Evolutionary conservation across 30 jellyfish, hydroid and myxozoan genomes (phyloP).

Genomic region (Rhopilema esculentum): DNA sequence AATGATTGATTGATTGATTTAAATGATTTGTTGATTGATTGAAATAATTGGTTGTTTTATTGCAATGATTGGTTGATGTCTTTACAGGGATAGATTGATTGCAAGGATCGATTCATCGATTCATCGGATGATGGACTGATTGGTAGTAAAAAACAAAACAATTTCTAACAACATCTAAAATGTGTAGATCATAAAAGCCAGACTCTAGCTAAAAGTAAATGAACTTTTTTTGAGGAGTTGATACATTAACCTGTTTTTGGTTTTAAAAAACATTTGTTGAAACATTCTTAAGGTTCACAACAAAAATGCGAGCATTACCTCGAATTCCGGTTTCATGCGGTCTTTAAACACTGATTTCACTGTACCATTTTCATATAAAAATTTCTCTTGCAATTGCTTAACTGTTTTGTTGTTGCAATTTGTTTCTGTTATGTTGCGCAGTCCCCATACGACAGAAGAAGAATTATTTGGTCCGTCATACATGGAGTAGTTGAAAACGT

Average conservation of each 20-base stretch:
- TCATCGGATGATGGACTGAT: too few relatives aligned
- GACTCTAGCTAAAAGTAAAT: neutral
- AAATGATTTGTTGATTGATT: too few relatives aligned
- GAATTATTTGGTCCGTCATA: constrained; percentile 35
- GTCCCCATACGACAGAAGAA: constrained; percentile 79
- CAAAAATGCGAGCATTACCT: constrained; percentile 57
- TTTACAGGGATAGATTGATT: too few relatives aligned
- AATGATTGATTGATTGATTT: too few relatives aligned
- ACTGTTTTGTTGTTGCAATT: constrained; percentile 78
- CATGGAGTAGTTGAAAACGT: constrained; percentile 29
- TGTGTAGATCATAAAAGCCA: too few relatives aligned
- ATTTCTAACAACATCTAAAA: too few relatives aligned
- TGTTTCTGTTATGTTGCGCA: constrained; percentile 54
- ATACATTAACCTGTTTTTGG: neutral
- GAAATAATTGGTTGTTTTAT: too few relatives aligned
- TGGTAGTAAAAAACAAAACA: too few relatives aligned
- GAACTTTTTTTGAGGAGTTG: neutral
- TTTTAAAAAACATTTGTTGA: neutral
- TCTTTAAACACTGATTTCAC: constrained; percentile 42
- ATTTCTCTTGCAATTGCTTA: constrained; percentile 35
- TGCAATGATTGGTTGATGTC: too few relatives aligned
- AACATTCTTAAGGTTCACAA: neutral
- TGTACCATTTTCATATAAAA: constrained; percentile 7
- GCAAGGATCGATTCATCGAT: too few relatives aligned
- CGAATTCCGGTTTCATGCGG: constrained; percentile 79